phyloP scores from a whole-genome alignment of 2,888 invertebrate genomes.

The Arenicola marina region DNA sequence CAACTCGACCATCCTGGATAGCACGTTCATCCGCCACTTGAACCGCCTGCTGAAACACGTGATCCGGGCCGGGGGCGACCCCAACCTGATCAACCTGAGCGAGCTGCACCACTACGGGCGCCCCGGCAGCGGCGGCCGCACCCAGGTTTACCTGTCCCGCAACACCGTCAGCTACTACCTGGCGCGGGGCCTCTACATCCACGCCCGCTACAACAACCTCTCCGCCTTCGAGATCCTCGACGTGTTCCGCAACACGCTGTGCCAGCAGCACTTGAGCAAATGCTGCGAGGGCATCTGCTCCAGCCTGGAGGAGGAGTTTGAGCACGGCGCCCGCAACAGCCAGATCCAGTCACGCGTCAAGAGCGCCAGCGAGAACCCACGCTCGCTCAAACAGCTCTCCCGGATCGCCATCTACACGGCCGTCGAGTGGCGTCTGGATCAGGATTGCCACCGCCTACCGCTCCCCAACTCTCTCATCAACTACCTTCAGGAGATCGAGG shows the following conservation, averaged over 20 bases:
- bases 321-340: constrained; percentile 24
- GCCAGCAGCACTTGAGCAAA: constrained; percentile 22
- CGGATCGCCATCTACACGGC: constrained; percentile 32
- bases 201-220: constrained; percentile 33
- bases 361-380: constrained; percentile 19
- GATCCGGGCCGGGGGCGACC: constrained; percentile 33
- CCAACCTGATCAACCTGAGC: constrained; percentile 30
- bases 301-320: constrained; percentile 33
- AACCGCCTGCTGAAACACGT: constrained; percentile 31
- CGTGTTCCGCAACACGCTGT: constrained; percentile 32
- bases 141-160: constrained; percentile 5
- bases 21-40: constrained; percentile 29
- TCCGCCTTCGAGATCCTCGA: constrained; percentile 34
- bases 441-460: constrained; percentile 22
- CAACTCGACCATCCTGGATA: constrained; percentile 35
- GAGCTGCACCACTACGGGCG: constrained; percentile 24
- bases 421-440: constrained; percentile 25
- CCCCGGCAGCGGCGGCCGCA: not conserved
- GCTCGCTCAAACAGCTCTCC: constrained; percentile 30
- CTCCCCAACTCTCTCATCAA: constrained; percentile 28
- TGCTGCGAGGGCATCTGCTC: constrained; percentile 31
- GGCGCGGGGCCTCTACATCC: constrained; percentile 35
- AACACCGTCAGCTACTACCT: constrained; percentile 35
- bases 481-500: constrained; percentile 26
- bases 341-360: constrained; percentile 26